Evolutionary conservation across 2,797 vertebrate genomes (phyloP).

Genomic region (Sebastes steindachneri): DNA sequence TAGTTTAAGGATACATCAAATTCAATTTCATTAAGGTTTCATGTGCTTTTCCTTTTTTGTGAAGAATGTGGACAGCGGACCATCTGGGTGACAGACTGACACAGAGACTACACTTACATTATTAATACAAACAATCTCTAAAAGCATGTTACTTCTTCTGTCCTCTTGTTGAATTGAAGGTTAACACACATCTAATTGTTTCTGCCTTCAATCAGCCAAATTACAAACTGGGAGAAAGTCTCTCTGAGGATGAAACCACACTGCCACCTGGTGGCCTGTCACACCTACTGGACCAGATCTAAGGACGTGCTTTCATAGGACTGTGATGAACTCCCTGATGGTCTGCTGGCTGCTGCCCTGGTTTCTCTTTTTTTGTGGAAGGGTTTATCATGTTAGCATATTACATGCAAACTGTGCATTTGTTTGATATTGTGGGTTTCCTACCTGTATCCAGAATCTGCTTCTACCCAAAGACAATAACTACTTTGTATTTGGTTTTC

Average conservation of each 20-base stretch:
- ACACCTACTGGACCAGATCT: not conserved
- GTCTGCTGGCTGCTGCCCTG: not conserved
- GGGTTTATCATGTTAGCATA: not conserved
- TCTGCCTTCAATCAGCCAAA: not conserved
- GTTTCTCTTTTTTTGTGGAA: not conserved
- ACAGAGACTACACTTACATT: not conserved
- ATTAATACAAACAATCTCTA: not conserved
- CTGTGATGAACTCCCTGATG: not conserved
- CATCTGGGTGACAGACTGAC: not conserved
- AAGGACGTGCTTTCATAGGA: accelerated
- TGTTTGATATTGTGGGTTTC: not conserved
- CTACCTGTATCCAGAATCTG: not conserved
- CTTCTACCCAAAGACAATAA: not conserved
- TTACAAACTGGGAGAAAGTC: not conserved
- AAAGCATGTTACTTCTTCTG: constrained; percentile 1
- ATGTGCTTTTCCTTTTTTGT: not conserved
- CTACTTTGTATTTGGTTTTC: not conserved
- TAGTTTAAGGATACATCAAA: not conserved
- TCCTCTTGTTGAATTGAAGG: not conserved
- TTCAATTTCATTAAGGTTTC: not conserved
- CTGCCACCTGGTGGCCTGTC: not conserved
- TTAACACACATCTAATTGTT: not conserved
- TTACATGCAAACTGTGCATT: not conserved
- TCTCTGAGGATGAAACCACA: not conserved
- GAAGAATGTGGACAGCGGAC: not conserved